These are phyloP conservation scores for Coenonympha glycerion DNA, from an alignment of 2,888 invertebrate genomes.

Conservation along the genomic window DNA sequence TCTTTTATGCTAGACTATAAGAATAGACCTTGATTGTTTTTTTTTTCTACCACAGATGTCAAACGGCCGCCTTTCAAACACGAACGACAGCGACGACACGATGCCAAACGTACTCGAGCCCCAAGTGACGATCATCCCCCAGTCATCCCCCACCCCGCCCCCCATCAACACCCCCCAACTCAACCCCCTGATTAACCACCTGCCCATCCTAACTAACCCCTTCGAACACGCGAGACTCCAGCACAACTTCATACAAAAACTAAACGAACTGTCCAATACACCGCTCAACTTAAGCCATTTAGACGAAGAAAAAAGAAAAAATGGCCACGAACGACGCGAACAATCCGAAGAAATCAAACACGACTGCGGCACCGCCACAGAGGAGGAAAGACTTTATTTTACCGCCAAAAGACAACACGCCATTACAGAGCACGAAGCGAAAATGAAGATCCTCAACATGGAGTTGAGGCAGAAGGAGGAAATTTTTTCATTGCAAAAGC, in stretches of 20 bases:
- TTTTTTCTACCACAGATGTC: slow-evolving; percentile 53
- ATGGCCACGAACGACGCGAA: slow-evolving; percentile 46
- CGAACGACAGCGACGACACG: slow-evolving; percentile 73
- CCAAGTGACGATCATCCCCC: slow-evolving; percentile 65
- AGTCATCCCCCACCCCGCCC: slow-evolving; percentile 53
- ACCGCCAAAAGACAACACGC: slow-evolving; percentile 68
- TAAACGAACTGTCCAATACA: slow-evolving; percentile 64
- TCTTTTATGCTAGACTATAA: not conserved
- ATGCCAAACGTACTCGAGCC: slow-evolving; percentile 69
- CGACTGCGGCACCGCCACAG: slow-evolving; percentile 51
- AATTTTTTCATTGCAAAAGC: slow-evolving; percentile 69
- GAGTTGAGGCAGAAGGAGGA: slow-evolving; percentile 69
- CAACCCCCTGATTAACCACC: slow-evolving; percentile 35
- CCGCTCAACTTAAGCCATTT: slow-evolving; percentile 67
- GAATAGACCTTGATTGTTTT: not conserved
- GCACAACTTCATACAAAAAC: slow-evolving; percentile 60
- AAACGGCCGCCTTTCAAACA: slow-evolving; percentile 65
- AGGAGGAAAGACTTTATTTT: slow-evolving; percentile 63
- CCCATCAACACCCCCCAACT: slow-evolving; percentile 40
- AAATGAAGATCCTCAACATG: slow-evolving; percentile 72
- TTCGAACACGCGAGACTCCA: slow-evolving; percentile 63
- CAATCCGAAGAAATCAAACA: slow-evolving; percentile 44
- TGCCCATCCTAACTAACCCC: slow-evolving; percentile 50
- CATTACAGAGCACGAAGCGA: slow-evolving; percentile 70
- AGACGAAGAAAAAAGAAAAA: slow-evolving; percentile 51